Conservation (phyloP, 2,888 invertebrate genomes). For the Pandemis corylana region DNA sequence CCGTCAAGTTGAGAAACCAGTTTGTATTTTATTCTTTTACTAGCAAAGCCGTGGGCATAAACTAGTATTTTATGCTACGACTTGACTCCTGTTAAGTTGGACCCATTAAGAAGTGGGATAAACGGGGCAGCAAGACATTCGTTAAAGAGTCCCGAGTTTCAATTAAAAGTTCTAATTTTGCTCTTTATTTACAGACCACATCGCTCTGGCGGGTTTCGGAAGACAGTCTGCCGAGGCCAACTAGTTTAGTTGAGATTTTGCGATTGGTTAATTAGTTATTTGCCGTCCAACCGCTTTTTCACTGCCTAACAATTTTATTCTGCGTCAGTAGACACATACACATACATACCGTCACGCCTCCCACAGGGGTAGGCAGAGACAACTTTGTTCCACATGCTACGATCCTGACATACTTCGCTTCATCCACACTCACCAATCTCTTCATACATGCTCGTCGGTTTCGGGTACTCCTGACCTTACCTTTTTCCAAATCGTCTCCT, state of each 20-base stretch:
- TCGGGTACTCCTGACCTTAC: no score
- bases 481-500: no score
- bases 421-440: no score
- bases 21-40: no score
- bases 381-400: no score
- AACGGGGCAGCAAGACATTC: slow-evolving; percentile 19
- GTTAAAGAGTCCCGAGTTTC: slow-evolving; percentile 23
- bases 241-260: background rate
- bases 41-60: no score
- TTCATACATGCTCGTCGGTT: no score
- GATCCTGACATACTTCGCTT: no score
- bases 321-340: background rate
- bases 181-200: slow-evolving; percentile 20
- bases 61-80: background rate
- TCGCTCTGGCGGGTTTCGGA: background rate
- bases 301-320: background rate
- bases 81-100: slow-evolving; percentile 16
- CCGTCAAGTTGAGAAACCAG: no score
- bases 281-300: background rate
- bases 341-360: no score
- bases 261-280: background rate
- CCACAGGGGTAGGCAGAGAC: no score
- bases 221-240: background rate
- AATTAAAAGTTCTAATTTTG: slow-evolving; percentile 21
- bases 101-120: slow-evolving; percentile 16